Evolutionary conservation across 2,888 invertebrate genomes (phyloP).

Genomic region (Schizotus pectinicornis): DNA sequence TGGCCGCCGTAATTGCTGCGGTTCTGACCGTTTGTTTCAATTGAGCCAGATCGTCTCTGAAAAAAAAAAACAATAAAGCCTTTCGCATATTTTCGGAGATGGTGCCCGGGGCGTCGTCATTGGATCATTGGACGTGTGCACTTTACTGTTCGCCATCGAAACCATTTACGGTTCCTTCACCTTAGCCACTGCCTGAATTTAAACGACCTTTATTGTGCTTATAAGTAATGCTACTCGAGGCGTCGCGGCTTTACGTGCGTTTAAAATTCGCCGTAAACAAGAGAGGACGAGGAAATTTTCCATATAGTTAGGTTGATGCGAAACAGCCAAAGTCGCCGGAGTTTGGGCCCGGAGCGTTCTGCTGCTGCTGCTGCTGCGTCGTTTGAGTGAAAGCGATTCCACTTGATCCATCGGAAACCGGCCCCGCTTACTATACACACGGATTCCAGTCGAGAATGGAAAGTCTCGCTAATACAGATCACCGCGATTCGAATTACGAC

Average conservation of each 20-base stretch:
- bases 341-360: constrained; percentile 6
- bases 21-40: not conserved
- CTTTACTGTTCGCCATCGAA: constrained; percentile 47
- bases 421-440: not conserved
- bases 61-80: not conserved
- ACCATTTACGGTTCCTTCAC: constrained; percentile 51
- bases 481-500: constrained; percentile 23
- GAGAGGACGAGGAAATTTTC: no score
- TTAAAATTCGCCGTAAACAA: constrained; percentile 33
- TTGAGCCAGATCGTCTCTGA: not conserved
- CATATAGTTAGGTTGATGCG: no score
- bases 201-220: constrained; percentile 44
- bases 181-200: constrained; percentile 48
- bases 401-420: constrained; percentile 21
- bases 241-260: constrained; percentile 39
- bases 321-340: not conserved
- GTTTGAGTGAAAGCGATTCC: constrained; percentile 30
- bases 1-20: not conserved
- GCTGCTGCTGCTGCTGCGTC: constrained; percentile 12
- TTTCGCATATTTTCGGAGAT: not conserved
- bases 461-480: constrained; percentile 43
- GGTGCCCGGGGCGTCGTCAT: constrained; percentile 9
- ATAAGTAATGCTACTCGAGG: constrained; percentile 44
- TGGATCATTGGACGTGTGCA: constrained; percentile 43
- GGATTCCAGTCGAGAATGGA: constrained; percentile 43